These are phyloP conservation scores for Embidobia sp. DNA, from an alignment of 2,888 invertebrate species.

Conservation along the genomic window DNA sequence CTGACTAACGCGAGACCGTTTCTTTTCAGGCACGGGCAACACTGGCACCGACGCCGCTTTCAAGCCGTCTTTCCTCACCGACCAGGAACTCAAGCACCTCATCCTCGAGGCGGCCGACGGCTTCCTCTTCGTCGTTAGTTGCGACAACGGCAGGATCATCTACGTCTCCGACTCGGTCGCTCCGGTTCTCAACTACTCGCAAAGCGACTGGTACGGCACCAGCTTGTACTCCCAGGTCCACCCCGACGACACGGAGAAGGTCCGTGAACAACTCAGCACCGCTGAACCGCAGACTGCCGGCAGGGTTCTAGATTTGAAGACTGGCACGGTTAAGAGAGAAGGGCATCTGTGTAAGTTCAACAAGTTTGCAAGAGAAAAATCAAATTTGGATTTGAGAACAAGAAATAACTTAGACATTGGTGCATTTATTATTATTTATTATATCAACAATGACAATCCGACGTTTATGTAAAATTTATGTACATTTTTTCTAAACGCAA, in stretches of 20 bases:
- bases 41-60: conserved; percentile 98
- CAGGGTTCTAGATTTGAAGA: conserved; percentile 97
- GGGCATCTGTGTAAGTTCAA: conserved; percentile 94
- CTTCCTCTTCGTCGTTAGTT: conserved; percentile 97
- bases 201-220: conserved; percentile 98
- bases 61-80: conserved; percentile 99
- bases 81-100: conserved; percentile 99
- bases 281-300: conserved; percentile 98
- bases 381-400: no score
- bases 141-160: conserved; percentile 97
- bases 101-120: conserved; percentile 99
- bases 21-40: conserved; percentile 91
- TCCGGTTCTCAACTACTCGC: conserved; percentile 97
- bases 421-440: no score
- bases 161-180: conserved; percentile 99
- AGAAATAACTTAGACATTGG: no score
- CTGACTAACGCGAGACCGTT: conserved; percentile 1
- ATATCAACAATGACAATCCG: no score
- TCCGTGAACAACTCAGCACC: conserved; percentile 97
- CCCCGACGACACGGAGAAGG: conserved; percentile 98
- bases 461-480: no score
- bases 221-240: conserved; percentile 98
- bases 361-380: no score
- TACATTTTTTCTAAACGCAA: no score
- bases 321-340: conserved; percentile 99